A percentile compares a stretch with the other conserved stretches of the same genome.
Evolutionary conservation across 2,797 vertebrate species (phyloP).

Genomic region (Aeoliscus strigatus): DNA sequence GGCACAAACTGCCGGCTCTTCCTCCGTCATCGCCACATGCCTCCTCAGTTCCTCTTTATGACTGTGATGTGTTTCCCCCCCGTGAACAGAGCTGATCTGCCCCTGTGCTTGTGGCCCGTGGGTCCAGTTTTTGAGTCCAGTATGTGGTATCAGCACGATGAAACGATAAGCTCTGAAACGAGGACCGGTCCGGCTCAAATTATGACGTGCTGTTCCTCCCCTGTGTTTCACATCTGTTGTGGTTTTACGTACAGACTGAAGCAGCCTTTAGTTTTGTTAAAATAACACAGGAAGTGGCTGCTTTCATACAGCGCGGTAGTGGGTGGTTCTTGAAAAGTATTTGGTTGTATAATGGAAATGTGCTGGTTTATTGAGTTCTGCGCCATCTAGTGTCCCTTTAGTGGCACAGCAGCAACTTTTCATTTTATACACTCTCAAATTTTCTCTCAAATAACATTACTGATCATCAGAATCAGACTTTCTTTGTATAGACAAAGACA

Average conservation of each 20-base stretch:
- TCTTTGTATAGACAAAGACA: too few relatives aligned
- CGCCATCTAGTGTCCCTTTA: conserved; percentile 57
- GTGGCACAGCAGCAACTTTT: too few relatives aligned
- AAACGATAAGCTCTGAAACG: conserved; percentile 37
- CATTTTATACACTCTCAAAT: too few relatives aligned
- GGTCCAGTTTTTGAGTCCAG: conserved; percentile 13
- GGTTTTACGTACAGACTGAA: too few relatives aligned
- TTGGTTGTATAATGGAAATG: conserved; percentile 5
- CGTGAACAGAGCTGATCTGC: conserved; percentile 10
- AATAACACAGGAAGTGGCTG: conserved; percentile 27
- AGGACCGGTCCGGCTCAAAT: too few relatives aligned
- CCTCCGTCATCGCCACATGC: too few relatives aligned
- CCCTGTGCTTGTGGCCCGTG: conserved; percentile 2
- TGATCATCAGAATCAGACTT: too few relatives aligned
- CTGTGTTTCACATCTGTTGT: too few relatives aligned
- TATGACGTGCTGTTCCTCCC: too few relatives aligned
- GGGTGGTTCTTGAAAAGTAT: conserved; percentile 38
- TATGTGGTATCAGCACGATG: conserved; percentile 13
- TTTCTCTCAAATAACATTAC: too few relatives aligned
- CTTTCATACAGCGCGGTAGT: conserved; percentile 9
- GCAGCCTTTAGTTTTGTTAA: conserved; percentile 6
- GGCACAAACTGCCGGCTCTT: too few relatives aligned
- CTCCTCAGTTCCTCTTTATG: conserved; percentile 14
- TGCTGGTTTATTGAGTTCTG: conserved; percentile 6
- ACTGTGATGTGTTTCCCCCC: conserved; percentile 26